phyloP scores from a whole-genome alignment of 1,140 invertebrate genomes.

The Tetramorium alpestre region DNA sequence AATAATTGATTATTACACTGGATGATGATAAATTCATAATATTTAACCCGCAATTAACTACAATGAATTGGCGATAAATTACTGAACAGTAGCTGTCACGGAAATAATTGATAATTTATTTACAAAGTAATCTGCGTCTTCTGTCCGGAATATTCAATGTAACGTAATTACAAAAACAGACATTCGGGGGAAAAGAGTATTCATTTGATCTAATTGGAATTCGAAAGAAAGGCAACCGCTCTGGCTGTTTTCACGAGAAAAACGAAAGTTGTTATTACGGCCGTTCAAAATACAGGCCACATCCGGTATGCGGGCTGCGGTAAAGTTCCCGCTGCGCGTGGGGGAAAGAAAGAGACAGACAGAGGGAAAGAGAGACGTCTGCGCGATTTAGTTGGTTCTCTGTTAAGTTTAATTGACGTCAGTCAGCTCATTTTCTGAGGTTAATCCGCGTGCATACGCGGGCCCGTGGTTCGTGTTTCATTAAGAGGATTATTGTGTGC shows the following conservation, averaged over 20 bases:
- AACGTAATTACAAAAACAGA: slow-evolving; percentile 11
- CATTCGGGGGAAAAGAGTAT: background rate
- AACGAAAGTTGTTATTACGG: slow-evolving; percentile 18
- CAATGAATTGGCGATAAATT: slow-evolving; percentile 4
- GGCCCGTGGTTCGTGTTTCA: slow-evolving; percentile 45
- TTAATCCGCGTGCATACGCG: slow-evolving; percentile 46
- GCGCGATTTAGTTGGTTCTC: slow-evolving; percentile 31
- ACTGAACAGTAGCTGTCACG: background rate
- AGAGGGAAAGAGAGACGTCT: background rate
- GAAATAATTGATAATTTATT: slow-evolving; percentile 23
- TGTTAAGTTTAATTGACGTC: slow-evolving; percentile 60
- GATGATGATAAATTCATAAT: background rate
- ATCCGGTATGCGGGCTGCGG: slow-evolving; percentile 29
- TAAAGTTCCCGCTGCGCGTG: background rate
- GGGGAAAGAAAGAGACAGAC: background rate
- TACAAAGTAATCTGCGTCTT: background rate
- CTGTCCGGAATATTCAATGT: background rate
- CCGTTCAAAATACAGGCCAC: slow-evolving; percentile 18
- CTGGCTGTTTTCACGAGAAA: slow-evolving; percentile 6
- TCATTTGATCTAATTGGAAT: slow-evolving; percentile 48
- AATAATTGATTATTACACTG: background rate
- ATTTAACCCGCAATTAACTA: slow-evolving; percentile 21
- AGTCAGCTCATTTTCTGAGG: slow-evolving; percentile 58
- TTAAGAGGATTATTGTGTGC: slow-evolving; percentile 53
- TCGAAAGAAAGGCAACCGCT: slow-evolving; percentile 23